A percentile compares a stretch with the other conserved stretches of the same genome.
phyloP scores from a whole-genome alignment of 2,797 vertebrate genomes.

The Epinephelus malabaricus region DNA sequence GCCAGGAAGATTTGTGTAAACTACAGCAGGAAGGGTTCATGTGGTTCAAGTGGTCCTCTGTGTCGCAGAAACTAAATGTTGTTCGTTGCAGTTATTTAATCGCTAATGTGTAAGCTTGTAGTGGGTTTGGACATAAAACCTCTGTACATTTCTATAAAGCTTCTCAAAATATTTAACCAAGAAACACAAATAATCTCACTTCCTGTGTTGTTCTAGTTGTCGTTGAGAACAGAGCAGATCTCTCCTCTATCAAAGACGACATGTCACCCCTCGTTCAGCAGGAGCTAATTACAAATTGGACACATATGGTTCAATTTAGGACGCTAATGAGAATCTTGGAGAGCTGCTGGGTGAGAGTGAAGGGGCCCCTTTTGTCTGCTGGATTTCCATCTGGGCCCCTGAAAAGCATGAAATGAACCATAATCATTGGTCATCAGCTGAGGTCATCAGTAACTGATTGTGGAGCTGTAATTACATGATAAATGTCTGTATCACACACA shows the following conservation, averaged over 20 bases:
- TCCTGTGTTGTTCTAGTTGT: constrained; percentile 6
- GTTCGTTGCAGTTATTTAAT: not conserved
- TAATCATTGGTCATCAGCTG: constrained; percentile 85
- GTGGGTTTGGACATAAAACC: not conserved
- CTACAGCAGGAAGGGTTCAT: not conserved
- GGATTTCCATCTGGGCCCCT: constrained; percentile 90
- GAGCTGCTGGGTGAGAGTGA: constrained; percentile 76
- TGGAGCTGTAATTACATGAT: constrained; percentile 86
- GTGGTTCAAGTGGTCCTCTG: not conserved
- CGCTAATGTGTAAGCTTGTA: not conserved
- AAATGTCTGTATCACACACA: constrained; percentile 81
- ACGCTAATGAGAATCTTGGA: constrained; percentile 85
- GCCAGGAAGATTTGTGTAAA: not conserved
- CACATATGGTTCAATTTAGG: constrained; percentile 87
- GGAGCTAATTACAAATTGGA: constrained; percentile 76
- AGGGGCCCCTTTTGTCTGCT: constrained; percentile 75
- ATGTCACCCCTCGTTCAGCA: constrained; percentile 11
- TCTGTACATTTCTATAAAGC: not conserved
- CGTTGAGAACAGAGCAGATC: not conserved
- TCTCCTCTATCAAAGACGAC: constrained; percentile 18
- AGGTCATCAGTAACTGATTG: constrained; percentile 83
- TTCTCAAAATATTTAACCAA: not conserved
- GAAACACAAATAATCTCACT: not conserved
- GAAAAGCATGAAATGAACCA: constrained; percentile 88
- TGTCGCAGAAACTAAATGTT: not conserved